phyloP scores from a whole-genome alignment of 2,888 invertebrate species.

The Quadroppia sp. region DNA sequence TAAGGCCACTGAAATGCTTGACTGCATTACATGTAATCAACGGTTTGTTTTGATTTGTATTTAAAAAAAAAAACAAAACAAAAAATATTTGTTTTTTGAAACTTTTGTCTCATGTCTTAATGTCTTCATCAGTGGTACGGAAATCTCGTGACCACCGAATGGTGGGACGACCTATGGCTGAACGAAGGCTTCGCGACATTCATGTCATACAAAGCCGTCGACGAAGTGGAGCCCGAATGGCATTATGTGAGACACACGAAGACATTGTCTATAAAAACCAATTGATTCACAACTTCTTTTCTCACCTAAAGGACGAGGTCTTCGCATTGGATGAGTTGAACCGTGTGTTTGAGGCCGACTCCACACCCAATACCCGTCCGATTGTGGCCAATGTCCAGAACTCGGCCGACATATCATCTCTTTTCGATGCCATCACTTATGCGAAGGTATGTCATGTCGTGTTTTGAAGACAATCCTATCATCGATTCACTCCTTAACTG shows the following conservation, averaged over 20 bases:
- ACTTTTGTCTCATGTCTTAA: too few relatives aligned
- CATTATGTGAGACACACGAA: slow-evolving; percentile 56
- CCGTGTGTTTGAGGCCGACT: slow-evolving; percentile 70
- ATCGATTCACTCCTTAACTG: not conserved
- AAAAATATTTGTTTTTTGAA: too few relatives aligned
- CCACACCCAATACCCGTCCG: slow-evolving; percentile 75
- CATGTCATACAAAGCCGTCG: slow-evolving; percentile 56
- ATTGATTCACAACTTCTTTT: not conserved
- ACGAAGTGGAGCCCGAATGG: slow-evolving; percentile 65
- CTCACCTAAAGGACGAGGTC: slow-evolving; percentile 60
- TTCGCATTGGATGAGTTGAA: slow-evolving; percentile 73
- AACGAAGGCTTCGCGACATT: slow-evolving; percentile 59
- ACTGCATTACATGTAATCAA: too few relatives aligned
- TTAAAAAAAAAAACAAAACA: too few relatives aligned
- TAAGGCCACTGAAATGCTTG: too few relatives aligned
- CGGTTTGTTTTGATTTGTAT: too few relatives aligned
- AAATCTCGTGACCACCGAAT: slow-evolving; percentile 51
- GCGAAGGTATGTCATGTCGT: slow-evolving; percentile 59
- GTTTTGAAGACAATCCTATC: not conserved
- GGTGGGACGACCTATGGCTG: slow-evolving; percentile 88
- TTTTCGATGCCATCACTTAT: slow-evolving; percentile 84
- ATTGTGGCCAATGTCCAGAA: slow-evolving; percentile 76
- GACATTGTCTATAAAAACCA: slow-evolving; percentile 35
- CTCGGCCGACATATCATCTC: slow-evolving; percentile 82
- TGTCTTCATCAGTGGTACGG: slow-evolving; percentile 45